Evolutionary conservation across 64 coral and sea anemone species (phyloP).

Genomic region (Dendrophyllia cribrosa): DNA sequence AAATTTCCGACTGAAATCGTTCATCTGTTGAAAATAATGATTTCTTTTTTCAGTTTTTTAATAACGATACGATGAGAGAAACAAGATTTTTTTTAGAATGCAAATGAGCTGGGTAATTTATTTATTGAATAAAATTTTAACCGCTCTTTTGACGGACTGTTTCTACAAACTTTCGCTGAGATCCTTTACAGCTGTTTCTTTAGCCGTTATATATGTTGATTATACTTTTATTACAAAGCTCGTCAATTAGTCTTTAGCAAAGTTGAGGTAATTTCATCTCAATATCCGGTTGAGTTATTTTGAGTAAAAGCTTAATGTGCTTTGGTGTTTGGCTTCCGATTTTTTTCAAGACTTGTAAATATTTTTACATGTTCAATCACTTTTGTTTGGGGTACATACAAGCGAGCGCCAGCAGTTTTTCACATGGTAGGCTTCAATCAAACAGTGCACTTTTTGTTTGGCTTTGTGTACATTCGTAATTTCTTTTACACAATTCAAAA

Average conservation of each 20-base stretch:
- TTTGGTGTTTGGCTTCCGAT: slow-evolving; percentile 66
- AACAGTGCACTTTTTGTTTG: slow-evolving; percentile 24
- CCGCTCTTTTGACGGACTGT: background rate
- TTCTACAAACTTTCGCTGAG: slow-evolving; percentile 4
- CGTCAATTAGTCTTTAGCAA: slow-evolving; percentile 76
- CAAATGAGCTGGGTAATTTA: slow-evolving; percentile 27
- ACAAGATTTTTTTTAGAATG: slow-evolving; percentile 10
- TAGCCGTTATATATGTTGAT: slow-evolving; percentile 73
- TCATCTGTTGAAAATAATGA: background rate
- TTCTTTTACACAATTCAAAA: slow-evolving; percentile 94
- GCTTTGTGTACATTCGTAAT: slow-evolving; percentile 85
- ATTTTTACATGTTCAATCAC: slow-evolving; percentile 51
- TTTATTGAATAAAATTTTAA: slow-evolving; percentile 17
- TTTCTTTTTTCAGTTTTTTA: background rate
- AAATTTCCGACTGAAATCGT: slow-evolving; percentile 20
- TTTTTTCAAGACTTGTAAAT: slow-evolving; percentile 56
- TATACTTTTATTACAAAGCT: slow-evolving; percentile 85
- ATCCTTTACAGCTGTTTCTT: slow-evolving; percentile 52
- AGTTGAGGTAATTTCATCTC: slow-evolving; percentile 76
- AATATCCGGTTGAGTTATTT: slow-evolving; percentile 92
- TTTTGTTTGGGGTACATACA: slow-evolving; percentile 37
- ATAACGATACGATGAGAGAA: background rate
- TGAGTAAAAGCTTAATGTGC: slow-evolving; percentile 80
- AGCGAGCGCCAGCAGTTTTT: slow-evolving; percentile 26
- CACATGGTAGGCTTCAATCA: slow-evolving; percentile 22